A percentile compares a stretch with the other conserved stretches of the same genome.
These are phyloP conservation scores for Lepidurus packardi DNA, from an alignment of 1,140 invertebrate genomes.

Conservation along the genomic window DNA sequence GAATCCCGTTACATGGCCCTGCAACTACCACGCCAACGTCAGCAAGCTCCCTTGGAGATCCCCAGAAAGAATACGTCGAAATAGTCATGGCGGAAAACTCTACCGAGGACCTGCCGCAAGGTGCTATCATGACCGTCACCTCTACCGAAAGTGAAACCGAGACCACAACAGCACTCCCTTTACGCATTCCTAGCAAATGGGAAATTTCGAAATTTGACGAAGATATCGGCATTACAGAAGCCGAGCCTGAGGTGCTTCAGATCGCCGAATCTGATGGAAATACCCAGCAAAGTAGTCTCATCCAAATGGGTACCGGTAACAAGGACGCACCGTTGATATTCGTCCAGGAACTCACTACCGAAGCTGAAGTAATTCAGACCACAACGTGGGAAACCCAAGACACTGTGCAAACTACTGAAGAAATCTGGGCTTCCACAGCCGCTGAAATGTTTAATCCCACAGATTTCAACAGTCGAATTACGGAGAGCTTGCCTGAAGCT, in stretches of 20 bases:
- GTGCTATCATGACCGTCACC: not conserved
- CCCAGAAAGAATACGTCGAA: not conserved
- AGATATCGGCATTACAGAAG: not conserved
- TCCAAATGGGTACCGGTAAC: not conserved
- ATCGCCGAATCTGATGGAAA: not conserved
- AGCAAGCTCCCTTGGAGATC: not conserved
- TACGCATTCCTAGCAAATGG: not conserved
- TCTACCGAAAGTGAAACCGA: not conserved
- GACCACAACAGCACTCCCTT: not conserved
- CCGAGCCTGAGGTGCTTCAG: not conserved
- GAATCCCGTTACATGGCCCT: slow-evolving; percentile 13
- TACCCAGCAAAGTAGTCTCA: not conserved
- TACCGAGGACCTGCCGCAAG: not conserved
- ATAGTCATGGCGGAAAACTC: not conserved
- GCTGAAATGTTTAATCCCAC: not conserved
- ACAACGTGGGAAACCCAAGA: not conserved
- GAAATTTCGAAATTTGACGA: not conserved
- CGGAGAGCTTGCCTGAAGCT: not conserved
- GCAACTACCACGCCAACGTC: not conserved
- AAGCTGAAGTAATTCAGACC: not conserved
- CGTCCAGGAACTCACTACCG: not conserved
- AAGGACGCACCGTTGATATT: not conserved
- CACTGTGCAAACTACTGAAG: not conserved
- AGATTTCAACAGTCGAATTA: slow-evolving; percentile 13
- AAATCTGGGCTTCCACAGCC: not conserved